Percentiles rank a stretch among this genome's conserved stretches.
Evolutionary conservation across 2,113 vertebrate genomes (phyloP).

Genomic region (Coregonus clupeaformis): DNA sequence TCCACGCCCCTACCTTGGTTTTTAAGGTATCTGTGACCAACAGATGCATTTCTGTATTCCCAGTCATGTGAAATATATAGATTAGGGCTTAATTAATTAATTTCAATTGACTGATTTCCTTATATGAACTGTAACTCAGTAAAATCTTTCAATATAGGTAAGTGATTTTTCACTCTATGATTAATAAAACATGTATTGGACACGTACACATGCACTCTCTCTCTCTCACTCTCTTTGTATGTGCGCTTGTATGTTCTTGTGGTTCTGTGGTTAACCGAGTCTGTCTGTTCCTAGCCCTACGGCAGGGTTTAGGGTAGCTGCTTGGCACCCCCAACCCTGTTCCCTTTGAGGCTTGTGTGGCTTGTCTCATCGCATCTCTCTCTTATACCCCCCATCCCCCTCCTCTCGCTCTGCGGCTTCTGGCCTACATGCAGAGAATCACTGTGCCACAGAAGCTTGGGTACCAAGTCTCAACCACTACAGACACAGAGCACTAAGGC

Average conservation of each 20-base stretch:
- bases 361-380: constrained; percentile 70
- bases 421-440: constrained; percentile 13
- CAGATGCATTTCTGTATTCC: too few relatives aligned
- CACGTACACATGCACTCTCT: background rate
- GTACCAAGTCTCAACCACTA: constrained; percentile 25
- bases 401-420: constrained; percentile 8
- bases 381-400: constrained; percentile 37
- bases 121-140: too few relatives aligned
- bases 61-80: too few relatives aligned
- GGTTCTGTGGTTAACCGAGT: constrained; percentile 46
- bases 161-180: too few relatives aligned
- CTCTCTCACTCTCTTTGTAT: background rate
- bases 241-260: constrained; percentile 34
- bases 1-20: too few relatives aligned
- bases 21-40: too few relatives aligned
- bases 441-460: background rate
- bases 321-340: constrained; percentile 31
- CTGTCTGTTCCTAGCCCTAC: constrained; percentile 52
- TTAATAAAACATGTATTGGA: background rate
- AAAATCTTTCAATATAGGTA: too few relatives aligned
- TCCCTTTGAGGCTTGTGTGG: constrained; percentile 56
- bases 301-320: constrained; percentile 68
- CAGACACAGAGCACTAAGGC: background rate
- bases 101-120: too few relatives aligned
- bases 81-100: too few relatives aligned